phyloP scores from a whole-genome alignment of 2,888 invertebrate genomes.

The Rhingia campestris region DNA sequence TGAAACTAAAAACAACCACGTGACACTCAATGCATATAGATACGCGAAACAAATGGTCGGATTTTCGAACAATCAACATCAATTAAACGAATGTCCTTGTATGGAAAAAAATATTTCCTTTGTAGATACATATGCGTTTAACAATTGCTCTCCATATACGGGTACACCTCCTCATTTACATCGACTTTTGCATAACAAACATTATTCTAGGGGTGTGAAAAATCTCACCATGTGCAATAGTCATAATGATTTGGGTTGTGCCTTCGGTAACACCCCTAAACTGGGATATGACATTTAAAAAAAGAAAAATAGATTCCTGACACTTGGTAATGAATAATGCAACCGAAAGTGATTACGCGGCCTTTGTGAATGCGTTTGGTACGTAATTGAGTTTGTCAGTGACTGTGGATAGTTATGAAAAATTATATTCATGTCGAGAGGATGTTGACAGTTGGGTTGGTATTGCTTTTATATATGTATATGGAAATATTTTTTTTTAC shows the following conservation, averaged over 20 bases:
- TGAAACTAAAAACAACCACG: neutral
- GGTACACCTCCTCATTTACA: conserved; percentile 52
- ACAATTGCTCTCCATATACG: conserved; percentile 15
- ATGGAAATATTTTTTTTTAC: conserved; percentile 66
- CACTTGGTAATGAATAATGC: conserved; percentile 65
- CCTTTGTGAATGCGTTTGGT: conserved; percentile 42
- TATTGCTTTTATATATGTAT: neutral
- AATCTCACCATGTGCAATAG: conserved; percentile 64
- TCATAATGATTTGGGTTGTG: conserved; percentile 68
- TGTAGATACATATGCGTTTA: conserved; percentile 1
- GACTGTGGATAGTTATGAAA: conserved; percentile 26
- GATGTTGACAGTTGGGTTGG: neutral
- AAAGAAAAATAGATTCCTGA: conserved; percentile 16
- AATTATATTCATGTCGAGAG: conserved; percentile 9
- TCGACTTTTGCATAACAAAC: conserved; percentile 46
- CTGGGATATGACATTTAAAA: conserved; percentile 44
- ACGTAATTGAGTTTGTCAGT: conserved; percentile 36
- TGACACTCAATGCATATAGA: neutral
- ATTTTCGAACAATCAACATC: neutral
- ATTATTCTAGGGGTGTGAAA: conserved; percentile 52
- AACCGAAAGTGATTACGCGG: conserved; percentile 61
- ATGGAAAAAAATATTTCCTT: neutral
- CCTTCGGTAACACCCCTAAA: conserved; percentile 45
- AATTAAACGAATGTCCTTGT: conserved; percentile 1
- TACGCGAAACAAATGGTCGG: neutral